Conservation (phyloP, 2,113 vertebrate species). For the Salvelinus namaycush region DNA sequence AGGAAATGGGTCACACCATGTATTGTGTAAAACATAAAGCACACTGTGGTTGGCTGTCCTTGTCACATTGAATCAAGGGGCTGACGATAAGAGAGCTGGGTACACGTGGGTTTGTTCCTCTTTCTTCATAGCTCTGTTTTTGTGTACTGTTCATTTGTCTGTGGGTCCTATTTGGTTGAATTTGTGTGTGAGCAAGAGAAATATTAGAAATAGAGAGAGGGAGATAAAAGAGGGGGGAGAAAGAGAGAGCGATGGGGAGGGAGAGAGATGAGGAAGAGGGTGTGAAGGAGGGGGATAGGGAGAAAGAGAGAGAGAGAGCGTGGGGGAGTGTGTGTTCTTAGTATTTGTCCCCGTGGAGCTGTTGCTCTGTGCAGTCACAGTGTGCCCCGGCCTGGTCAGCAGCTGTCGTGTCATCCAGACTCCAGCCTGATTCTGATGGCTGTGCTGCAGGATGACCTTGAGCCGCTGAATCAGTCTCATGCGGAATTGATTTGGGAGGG, state of each 20-base stretch:
- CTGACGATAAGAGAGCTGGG: neutral
- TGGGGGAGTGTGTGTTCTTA: neutral
- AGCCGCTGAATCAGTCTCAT: constrained; percentile 22
- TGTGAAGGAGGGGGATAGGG: too few species aligned
- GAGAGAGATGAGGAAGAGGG: neutral
- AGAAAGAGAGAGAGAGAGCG: neutral
- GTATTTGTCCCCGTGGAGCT: neutral
- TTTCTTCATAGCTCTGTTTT: neutral
- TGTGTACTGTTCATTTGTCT: neutral
- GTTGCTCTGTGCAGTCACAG: neutral
- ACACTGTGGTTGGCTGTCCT: neutral
- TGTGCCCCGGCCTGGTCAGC: constrained; percentile 15
- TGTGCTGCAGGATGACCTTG: constrained; percentile 36
- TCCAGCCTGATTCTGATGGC: constrained; percentile 2
- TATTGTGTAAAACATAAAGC: neutral
- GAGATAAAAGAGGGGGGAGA: too few species aligned
- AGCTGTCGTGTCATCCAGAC: constrained; percentile 18
- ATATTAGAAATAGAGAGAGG: too few species aligned
- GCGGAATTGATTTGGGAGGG: constrained; percentile 25
- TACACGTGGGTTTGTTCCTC: neutral
- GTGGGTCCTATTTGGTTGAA: too few species aligned
- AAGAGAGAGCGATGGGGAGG: too few species aligned
- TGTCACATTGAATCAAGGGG: neutral
- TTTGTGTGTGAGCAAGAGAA: too few species aligned
- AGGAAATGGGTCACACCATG: neutral